Base-by-base conservation (phyloP, 1,140 invertebrate genomes). In the Drosophila equinoxialis region DNA sequence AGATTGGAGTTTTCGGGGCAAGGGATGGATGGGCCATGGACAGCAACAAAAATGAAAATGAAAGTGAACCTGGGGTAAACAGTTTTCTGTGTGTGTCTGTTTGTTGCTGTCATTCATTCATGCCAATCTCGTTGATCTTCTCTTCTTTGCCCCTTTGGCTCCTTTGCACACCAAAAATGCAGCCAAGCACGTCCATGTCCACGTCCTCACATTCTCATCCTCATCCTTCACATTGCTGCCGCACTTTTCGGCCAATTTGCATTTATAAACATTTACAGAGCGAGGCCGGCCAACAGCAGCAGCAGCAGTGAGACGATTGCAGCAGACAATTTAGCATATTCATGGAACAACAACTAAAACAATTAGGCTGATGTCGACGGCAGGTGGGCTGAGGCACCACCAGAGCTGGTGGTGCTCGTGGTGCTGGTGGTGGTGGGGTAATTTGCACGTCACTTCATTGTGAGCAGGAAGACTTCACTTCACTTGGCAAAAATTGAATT, bases 271-370 rank as follows among this genome's bases (percentile, higher is more conserved):
- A 86, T 77, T 85, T 85, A 76, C 76, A 58, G 64, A 79, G 67
- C 57, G 51, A 64, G 70, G 65, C 63, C 51, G 30, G 30, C 30
- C 30, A 30, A 30, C 30, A 30, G 30, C 30, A 30, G 26, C 26
- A 68, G 48, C 37, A 39, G 37, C 66, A 64, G 70, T 65, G 82
- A 23, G 45, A 51, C 45, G 45, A 71, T 65, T 68, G 65, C 73
- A 74, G 70, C 81, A 86, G 82, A 87, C 82, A 85, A 86, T 81
- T 85, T 85, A 87, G 83, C 83, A 85, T 85, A 85, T 85, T 85
- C 82, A 85, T 87, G 82, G 83, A 86, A 82, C 82, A 86, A 81
- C 82, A 85, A 87, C 83, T 81, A 82, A 85, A 85, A 85, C 83
- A 87, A 85, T 85, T 85, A 85, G 79, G 74, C 79, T 68, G 62